Evolutionary conservation across 2,888 invertebrate genomes (phyloP).

Genomic region (Trachelus iudaicus): DNA sequence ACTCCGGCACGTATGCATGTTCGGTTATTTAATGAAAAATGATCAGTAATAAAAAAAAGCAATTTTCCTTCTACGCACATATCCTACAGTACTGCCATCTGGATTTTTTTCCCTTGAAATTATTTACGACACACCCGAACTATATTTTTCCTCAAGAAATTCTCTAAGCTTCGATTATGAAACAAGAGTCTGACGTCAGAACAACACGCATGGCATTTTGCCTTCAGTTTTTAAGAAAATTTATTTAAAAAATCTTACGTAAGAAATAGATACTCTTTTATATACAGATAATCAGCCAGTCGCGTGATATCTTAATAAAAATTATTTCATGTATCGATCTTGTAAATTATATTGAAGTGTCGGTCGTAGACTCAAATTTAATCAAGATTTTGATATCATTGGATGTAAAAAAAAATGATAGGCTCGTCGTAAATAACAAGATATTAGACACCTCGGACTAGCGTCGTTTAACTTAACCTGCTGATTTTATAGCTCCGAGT

Average conservation of each 20-base stretch:
- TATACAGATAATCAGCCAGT: too few species aligned
- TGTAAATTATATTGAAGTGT: not conserved
- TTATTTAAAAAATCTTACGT: too few species aligned
- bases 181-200: too few species aligned
- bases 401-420: not conserved
- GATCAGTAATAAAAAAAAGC: not conserved
- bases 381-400: not conserved
- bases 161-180: not conserved
- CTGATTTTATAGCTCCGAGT: not conserved
- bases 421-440: not conserved
- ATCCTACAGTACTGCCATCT: not conserved
- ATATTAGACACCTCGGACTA: not conserved
- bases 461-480: too few species aligned
- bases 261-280: too few species aligned
- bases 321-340: not conserved
- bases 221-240: too few species aligned
- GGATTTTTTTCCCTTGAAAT: not conserved
- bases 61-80: not conserved
- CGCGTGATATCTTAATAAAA: not conserved
- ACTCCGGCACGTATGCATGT: not conserved
- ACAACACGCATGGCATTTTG: too few species aligned
- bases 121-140: not conserved
- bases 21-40: not conserved
- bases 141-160: not conserved
- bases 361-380: not conserved